Evolutionary conservation across 30 jellyfish, hydroid and myxozoan genomes (phyloP).

Genomic region (Calvadosia cruxmelitensis): DNA sequence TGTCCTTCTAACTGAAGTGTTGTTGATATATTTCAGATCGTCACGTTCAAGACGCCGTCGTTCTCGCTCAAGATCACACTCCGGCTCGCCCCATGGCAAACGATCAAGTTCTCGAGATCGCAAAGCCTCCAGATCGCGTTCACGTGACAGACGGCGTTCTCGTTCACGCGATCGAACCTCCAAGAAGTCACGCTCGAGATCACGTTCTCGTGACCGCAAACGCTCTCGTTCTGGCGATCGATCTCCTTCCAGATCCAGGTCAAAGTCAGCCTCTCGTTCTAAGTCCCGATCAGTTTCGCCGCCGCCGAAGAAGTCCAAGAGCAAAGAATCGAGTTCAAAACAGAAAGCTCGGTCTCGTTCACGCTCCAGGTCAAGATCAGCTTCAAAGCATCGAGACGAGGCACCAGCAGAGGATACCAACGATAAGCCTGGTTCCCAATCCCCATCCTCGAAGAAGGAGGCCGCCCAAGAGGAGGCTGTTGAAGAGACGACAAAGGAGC

Average conservation of each 20-base stretch:
- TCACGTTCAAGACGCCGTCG: not conserved
- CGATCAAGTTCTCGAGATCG: too few relatives aligned
- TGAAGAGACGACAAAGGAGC: too few relatives aligned
- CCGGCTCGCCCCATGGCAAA: constrained; percentile 5
- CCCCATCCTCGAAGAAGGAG: too few relatives aligned
- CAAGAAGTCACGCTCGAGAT: not conserved
- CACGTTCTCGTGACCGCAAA: not conserved
- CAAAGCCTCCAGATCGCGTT: not conserved
- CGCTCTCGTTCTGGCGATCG: constrained; percentile 5
- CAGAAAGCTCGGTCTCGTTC: too few relatives aligned
- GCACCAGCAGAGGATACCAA: too few relatives aligned
- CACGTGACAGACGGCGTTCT: not conserved
- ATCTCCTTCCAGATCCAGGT: constrained; percentile 1
- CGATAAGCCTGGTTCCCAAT: too few relatives aligned
- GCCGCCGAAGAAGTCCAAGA: too few relatives aligned
- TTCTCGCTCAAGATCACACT: constrained; percentile 22
- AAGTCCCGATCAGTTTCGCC: constrained; percentile 1
- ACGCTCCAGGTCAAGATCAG: too few relatives aligned
- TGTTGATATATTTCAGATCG: not conserved
- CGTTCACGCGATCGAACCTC: not conserved
- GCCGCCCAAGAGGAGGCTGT: too few relatives aligned
- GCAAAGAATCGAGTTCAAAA: too few relatives aligned
- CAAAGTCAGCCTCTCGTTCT: constrained; percentile 15
- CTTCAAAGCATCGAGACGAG: too few relatives aligned
- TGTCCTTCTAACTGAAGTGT: too few relatives aligned